Evolutionary conservation across 2,888 invertebrate species (phyloP).

Genomic region (Campoplex capitator): DNA sequence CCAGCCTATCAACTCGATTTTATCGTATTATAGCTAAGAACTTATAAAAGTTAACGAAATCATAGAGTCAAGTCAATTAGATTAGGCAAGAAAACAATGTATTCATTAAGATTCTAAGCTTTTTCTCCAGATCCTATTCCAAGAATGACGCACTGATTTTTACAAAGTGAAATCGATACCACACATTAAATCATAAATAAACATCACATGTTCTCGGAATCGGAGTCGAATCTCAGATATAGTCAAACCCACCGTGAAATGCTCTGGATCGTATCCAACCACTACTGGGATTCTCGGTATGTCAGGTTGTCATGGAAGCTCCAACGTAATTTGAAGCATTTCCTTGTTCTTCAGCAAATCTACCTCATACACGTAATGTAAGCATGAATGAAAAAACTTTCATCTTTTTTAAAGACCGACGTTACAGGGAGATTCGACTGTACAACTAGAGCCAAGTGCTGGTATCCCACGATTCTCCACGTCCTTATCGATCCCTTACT

Average conservation of each 20-base stretch:
- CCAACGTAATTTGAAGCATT: not conserved
- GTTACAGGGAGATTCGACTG: slow-evolving; percentile 9
- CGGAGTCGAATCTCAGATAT: not conserved
- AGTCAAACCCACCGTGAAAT: not conserved
- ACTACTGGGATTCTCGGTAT: not conserved
- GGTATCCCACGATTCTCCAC: slow-evolving; percentile 22
- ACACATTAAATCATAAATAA: slow-evolving; percentile 10
- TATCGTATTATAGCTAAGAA: not conserved
- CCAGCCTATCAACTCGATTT: not conserved
- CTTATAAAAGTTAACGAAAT: not conserved
- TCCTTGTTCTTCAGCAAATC: not conserved
- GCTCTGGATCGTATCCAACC: not conserved
- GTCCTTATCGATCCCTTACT: slow-evolving; percentile 12
- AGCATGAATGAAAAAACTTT: not conserved
- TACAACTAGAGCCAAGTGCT: not conserved
- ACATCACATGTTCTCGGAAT: slow-evolving; percentile 12
- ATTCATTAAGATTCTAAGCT: not conserved
- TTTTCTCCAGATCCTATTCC: not conserved
- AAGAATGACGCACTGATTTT: slow-evolving; percentile 4
- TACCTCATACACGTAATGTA: not conserved
- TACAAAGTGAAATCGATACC: not conserved
- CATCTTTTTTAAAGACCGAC: not conserved
- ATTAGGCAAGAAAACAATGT: not conserved
- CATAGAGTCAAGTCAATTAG: too few species aligned
- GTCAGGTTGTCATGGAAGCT: not conserved